Conservation (phyloP, 1,140 invertebrate genomes). For the Drosophila ambigua region DNA sequence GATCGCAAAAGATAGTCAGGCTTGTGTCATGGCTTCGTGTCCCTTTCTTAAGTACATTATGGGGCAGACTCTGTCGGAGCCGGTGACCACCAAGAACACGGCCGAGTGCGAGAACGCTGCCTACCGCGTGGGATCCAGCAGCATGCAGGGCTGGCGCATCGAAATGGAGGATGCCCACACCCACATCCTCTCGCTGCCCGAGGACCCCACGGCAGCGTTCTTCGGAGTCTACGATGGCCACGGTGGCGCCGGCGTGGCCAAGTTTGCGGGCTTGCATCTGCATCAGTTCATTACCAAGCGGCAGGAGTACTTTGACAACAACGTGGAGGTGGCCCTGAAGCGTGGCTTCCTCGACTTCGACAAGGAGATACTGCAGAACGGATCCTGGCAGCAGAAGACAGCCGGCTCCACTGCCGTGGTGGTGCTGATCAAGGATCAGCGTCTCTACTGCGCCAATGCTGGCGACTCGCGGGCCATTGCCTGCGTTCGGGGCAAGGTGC, state of each 20-base stretch:
- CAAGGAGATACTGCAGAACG: conserved; percentile 94
- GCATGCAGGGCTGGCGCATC: conserved; percentile 99
- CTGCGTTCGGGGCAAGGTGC: conserved; percentile 87
- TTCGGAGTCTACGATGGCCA: conserved; percentile 95
- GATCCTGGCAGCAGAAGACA: conserved; percentile 93
- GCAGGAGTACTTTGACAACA: conserved; percentile 86
- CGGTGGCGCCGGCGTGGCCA: conserved; percentile 92
- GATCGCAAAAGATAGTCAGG: not conserved
- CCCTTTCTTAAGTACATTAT: conserved; percentile 85
- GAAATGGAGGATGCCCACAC: conserved; percentile 99
- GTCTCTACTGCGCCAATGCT: conserved; percentile 96
- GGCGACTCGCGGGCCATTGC: conserved; percentile 98
- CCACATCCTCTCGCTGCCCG: conserved; percentile 95
- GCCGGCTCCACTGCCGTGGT: conserved; percentile 97
- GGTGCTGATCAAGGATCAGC: conserved; percentile 92
- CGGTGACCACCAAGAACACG: conserved; percentile 95
- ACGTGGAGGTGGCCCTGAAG: conserved; percentile 85
- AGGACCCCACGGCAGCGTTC: conserved; percentile 95
- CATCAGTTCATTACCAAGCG: conserved; percentile 93
- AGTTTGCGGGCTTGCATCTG: conserved; percentile 97
- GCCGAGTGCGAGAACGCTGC: conserved; percentile 88
- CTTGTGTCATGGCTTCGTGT: conserved; percentile 8
- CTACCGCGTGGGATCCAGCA: conserved; percentile 94
- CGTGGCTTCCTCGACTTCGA: conserved; percentile 96
- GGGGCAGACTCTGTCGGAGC: conserved; percentile 97